Conservation (phyloP, 2,113 vertebrate species). For the Gymnarchus niloticus region DNA sequence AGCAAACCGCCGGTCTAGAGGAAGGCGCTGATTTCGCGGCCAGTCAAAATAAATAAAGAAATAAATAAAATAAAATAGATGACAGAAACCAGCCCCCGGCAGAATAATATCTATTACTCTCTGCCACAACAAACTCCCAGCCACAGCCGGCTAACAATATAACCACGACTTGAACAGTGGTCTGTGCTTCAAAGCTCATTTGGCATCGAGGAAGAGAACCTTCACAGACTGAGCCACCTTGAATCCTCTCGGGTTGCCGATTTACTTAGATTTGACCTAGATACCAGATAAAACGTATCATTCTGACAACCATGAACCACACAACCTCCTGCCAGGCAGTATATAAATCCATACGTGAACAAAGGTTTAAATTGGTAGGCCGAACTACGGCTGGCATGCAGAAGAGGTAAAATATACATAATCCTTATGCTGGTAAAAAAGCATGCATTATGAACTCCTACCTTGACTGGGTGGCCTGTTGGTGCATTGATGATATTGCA, state of each 20-base stretch:
- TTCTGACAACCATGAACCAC: background rate
- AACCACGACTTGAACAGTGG: too few relatives aligned
- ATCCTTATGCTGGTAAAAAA: background rate
- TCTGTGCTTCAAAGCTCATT: background rate
- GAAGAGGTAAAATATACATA: background rate
- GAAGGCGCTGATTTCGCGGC: background rate
- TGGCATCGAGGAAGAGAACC: background rate
- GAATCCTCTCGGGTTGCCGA: background rate
- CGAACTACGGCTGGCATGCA: background rate
- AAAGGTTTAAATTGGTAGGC: background rate
- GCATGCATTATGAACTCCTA: background rate
- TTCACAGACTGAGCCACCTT: background rate
- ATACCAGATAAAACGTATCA: background rate
- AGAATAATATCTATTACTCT: conserved; percentile 1
- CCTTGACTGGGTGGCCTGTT: background rate
- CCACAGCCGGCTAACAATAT: background rate
- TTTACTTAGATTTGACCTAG: conserved; percentile 6
- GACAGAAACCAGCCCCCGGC: background rate
- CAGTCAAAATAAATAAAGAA: background rate
- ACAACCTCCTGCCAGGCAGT: background rate
- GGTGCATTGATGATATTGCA: conserved; percentile 40
- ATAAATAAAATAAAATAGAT: background rate
- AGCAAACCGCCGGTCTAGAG: background rate
- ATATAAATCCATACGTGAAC: background rate
- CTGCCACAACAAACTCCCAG: background rate